Percentiles rank a stretch among this genome's conserved stretches.
Conservation (phyloP, 1,140 invertebrate genomes). For the Pseudomyrmex sp. region DNA sequence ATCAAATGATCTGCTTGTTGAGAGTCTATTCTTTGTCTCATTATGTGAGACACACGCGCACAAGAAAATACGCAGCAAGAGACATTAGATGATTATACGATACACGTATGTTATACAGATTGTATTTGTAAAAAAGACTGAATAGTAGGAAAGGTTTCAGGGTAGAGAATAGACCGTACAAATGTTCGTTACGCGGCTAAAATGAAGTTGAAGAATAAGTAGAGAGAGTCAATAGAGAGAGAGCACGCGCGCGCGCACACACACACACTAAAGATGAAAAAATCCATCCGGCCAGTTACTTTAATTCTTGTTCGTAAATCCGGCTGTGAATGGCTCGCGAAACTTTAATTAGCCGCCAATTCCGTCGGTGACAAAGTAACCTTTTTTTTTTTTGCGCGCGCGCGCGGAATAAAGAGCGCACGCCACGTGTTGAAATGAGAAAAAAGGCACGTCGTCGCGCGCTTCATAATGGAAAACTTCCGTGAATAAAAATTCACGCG, state of each 20-base stretch:
- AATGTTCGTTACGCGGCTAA: constrained; percentile 29
- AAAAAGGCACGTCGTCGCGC: background rate
- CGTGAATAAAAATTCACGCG: no score
- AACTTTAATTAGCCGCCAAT: constrained; percentile 53
- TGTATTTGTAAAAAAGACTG: background rate
- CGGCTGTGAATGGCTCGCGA: constrained; percentile 18
- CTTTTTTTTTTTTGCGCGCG: background rate
- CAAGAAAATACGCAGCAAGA: background rate
- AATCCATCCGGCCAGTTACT: constrained; percentile 25
- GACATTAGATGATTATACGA: background rate
- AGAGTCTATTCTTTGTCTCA: background rate
- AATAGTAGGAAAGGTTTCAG: background rate
- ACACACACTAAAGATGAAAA: constrained; percentile 18
- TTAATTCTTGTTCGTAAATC: constrained; percentile 49
- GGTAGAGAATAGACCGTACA: background rate
- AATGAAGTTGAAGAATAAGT: constrained; percentile 28
- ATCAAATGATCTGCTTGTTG: background rate
- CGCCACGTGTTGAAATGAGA: background rate
- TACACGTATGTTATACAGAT: background rate
- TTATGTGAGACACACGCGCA: no score
- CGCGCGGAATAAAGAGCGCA: background rate
- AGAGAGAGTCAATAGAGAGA: constrained; percentile 12
- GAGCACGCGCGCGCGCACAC: background rate
- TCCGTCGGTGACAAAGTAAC: constrained; percentile 29
- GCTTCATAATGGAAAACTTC: constrained; percentile 26